Base-by-base conservation (phyloP, 2,797 vertebrate genomes). In the Mormyrus hasselquistii region DNA sequence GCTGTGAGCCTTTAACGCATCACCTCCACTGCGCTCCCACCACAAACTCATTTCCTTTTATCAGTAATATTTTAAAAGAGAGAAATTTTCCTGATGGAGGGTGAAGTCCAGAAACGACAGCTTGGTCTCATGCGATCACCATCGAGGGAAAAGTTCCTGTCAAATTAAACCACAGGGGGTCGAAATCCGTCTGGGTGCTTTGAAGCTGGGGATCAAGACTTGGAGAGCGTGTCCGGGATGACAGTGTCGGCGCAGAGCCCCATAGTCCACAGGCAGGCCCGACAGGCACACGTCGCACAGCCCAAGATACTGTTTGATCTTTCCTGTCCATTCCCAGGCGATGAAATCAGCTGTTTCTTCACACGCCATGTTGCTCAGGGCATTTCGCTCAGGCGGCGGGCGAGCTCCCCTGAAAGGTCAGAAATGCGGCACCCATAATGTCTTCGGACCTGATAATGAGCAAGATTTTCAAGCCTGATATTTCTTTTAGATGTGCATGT, bases 91-190 rank as follows among this genome's bases (percentile, higher is more conserved):
- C 88, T 94, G 93, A 94, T 93, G 93, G 93, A 92, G 93, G 62
- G 93, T 91, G 92, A 93, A 93, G 91, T 93, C 94, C 91, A 92
- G 93, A 91, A 94, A 93, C 90, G 90, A 91, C 79, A 92, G 90
- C n/a, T 73, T 73, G 14, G 93, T 94, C 93, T 94, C 92, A 89
- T 91, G 93, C 91, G 93, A 95, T 94, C 93, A 94, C 93, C 94
- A 95, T 95, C 93, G 92, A 94, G 93, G 91, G 93, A 91, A 91
- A 91, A 93, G 93, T 94, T 95, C 94, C 94, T 95, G 94, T 95
- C 92, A 95, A 95, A 95, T 94, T 93, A 94, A 95, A 93, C 93
- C 92, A 3, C 76, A 91, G 86, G 89, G 52, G 52, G 88, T 82
- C 90, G 91, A 93, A 92, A 91, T 90, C 90, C 91, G 90, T 93